Percentiles rank a stretch among this genome's conserved stretches.
phyloP scores from a whole-genome alignment of 2,113 vertebrate genomes.

The Camelus bactrianus region DNA sequence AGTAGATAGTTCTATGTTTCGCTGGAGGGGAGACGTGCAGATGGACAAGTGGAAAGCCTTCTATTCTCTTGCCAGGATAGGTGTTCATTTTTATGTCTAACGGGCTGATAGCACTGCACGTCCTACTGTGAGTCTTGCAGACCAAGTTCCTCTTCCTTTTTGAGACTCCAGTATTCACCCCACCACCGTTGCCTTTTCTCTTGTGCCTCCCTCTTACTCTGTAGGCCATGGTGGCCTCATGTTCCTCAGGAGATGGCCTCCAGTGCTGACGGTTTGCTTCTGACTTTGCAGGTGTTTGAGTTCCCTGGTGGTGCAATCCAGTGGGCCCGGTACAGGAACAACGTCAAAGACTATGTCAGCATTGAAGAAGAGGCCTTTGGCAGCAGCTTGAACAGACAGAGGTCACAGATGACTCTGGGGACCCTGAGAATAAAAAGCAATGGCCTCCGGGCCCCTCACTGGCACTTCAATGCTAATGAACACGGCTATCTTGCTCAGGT shows the following conservation, averaged over 20 bases:
- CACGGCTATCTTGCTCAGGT: conserved; percentile 85
- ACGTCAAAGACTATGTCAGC: conserved; percentile 72
- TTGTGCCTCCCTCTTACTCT: not conserved
- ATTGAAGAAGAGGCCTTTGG: conserved; percentile 84
- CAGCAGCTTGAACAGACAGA: conserved; percentile 80
- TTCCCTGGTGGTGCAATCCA: conserved; percentile 85
- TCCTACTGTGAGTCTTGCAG: not conserved
- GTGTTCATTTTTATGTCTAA: not conserved
- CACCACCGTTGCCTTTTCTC: not conserved
- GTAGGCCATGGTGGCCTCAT: not conserved
- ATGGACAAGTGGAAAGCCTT: not conserved
- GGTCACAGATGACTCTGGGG: conserved; percentile 82
- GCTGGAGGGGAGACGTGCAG: not conserved
- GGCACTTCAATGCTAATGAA: conserved; percentile 88
- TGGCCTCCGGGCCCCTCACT: conserved; percentile 85
- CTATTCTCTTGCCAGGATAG: not conserved
- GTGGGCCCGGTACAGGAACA: conserved; percentile 83
- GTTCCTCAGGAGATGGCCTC: not conserved
- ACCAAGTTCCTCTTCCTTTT: not conserved
- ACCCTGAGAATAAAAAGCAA: conserved; percentile 83
- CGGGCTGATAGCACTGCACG: too few relatives aligned
- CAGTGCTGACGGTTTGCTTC: not conserved
- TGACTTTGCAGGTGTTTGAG: conserved; percentile 73
- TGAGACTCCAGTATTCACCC: not conserved
- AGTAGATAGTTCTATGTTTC: not conserved